phyloP scores from a whole-genome alignment of 2,113 vertebrate genomes.

The Laticauda colubrina region DNA sequence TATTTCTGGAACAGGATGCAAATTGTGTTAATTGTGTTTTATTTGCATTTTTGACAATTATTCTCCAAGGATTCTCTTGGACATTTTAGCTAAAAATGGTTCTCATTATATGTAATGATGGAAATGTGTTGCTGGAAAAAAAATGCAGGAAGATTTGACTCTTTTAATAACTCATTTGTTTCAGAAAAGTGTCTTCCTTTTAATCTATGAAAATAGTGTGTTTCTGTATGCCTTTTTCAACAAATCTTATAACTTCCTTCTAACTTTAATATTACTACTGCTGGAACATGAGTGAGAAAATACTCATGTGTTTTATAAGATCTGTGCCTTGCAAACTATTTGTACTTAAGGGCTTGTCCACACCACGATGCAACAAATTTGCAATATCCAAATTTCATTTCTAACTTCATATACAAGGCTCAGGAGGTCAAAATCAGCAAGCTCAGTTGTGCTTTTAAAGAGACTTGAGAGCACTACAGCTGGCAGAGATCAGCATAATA shows the following conservation, averaged over 20 bases:
- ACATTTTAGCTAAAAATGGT: not conserved
- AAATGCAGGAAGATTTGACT: not conserved
- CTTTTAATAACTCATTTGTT: not conserved
- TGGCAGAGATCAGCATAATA: not conserved
- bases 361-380: not conserved
- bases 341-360: not conserved
- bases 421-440: not conserved
- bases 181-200: slow-evolving; percentile 1
- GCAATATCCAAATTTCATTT: not conserved
- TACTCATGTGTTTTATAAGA: not conserved
- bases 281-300: not conserved
- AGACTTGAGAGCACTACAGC: not conserved
- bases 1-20: not conserved
- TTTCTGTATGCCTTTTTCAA: not conserved
- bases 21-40: not conserved
- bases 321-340: not conserved
- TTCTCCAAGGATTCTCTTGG: not conserved
- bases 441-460: not conserved
- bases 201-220: not conserved
- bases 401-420: not conserved
- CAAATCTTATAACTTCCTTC: not conserved
- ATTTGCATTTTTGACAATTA: not conserved
- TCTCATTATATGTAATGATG: not conserved
- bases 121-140: not conserved
- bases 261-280: not conserved